Evolutionary conservation across 2,797 vertebrate genomes (phyloP).

Genomic region (Apogon hyalosoma): DNA sequence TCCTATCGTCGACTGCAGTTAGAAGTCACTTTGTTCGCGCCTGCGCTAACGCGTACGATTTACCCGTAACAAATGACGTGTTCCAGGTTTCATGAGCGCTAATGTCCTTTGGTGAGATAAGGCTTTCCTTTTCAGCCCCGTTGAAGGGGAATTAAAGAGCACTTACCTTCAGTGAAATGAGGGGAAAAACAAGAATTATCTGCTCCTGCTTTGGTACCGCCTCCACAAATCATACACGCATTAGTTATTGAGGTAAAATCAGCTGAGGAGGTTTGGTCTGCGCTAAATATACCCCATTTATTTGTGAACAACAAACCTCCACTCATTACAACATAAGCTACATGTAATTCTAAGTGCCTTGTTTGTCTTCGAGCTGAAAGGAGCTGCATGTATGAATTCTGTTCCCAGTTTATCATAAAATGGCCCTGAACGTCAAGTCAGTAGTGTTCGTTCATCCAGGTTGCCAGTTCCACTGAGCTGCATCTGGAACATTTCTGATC

Average conservation of each 20-base stretch:
- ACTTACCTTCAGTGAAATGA: slow-evolving; percentile 30
- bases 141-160: slow-evolving; percentile 30
- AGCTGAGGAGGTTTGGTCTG: slow-evolving; percentile 9
- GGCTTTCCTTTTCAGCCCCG: neutral
- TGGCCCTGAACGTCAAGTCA: too few relatives aligned
- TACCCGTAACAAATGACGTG: neutral
- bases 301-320: neutral
- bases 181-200: slow-evolving; percentile 13
- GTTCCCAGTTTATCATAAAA: too few relatives aligned
- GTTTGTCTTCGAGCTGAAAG: too few relatives aligned
- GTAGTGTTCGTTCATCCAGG: too few relatives aligned
- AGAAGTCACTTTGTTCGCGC: neutral
- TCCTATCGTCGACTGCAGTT: neutral
- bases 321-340: neutral
- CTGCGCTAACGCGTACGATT: neutral
- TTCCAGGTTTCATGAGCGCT: slow-evolving; percentile 15
- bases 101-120: slow-evolving; percentile 21
- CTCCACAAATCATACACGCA: slow-evolving; percentile 9
- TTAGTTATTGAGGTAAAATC: slow-evolving; percentile 26
- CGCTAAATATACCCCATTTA: slow-evolving; percentile 9
- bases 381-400: too few relatives aligned
- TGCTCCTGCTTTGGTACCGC: slow-evolving; percentile 11
- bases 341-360: too few relatives aligned
- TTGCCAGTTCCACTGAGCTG: too few relatives aligned
- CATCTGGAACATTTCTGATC: too few relatives aligned